Evolutionary conservation across 2,113 vertebrate species (phyloP).

Genomic region (Galbula dea): DNA sequence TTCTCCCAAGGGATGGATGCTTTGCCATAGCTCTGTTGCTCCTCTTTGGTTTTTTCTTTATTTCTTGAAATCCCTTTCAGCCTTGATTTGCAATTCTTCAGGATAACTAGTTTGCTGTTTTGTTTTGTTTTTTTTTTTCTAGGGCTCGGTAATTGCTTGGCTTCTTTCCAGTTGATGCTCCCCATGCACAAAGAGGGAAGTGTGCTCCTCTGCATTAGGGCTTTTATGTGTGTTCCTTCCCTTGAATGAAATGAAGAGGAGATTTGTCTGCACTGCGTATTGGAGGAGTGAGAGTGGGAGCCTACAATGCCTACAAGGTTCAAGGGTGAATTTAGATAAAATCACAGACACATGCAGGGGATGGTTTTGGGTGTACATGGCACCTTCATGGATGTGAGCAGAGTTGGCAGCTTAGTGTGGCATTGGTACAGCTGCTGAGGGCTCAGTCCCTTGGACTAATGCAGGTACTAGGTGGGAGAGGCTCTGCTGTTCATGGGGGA

Average conservation of each 20-base stretch:
- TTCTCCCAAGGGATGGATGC: neutral
- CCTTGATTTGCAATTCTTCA: neutral
- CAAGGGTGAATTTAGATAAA: neutral
- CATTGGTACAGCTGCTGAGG: neutral
- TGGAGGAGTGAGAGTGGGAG: neutral
- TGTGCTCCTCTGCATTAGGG: neutral
- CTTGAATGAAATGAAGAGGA: neutral
- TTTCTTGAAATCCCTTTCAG: neutral
- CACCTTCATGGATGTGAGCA: neutral
- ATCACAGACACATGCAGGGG: neutral
- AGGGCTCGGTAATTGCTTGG: neutral
- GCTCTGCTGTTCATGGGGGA: neutral
- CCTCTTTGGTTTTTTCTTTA: neutral
- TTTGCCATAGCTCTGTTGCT: neutral
- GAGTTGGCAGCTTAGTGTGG: neutral
- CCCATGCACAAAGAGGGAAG: neutral
- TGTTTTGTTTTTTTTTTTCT: neutral
- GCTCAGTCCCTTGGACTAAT: fast-evolving
- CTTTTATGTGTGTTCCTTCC: neutral
- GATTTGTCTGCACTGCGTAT: neutral
- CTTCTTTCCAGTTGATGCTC: conserved; percentile 4
- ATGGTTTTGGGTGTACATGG: fast-evolving
- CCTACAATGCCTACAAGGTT: neutral
- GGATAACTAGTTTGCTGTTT: neutral
- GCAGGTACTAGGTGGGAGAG: neutral